These are phyloP conservation scores for Drosophila bifasciata DNA, from an alignment of 1,140 invertebrate species.

Conservation along the genomic window DNA sequence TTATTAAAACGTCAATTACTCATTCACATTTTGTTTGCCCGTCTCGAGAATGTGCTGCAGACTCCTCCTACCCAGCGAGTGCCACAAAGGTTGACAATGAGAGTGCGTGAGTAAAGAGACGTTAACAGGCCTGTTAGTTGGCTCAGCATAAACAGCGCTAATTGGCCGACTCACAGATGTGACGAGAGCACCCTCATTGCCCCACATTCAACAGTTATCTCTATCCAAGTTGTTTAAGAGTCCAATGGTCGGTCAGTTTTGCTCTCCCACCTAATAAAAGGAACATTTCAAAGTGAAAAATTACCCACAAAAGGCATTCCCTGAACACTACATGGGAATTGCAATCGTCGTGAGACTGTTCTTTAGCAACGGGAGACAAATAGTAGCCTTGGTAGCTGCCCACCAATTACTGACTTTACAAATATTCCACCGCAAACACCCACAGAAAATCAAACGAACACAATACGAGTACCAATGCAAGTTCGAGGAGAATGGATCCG, in stretches of 20 bases:
- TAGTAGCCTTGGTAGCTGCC: constrained; percentile 35
- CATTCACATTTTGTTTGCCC: constrained; percentile 56
- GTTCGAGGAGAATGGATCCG: background rate
- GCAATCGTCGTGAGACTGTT: constrained; percentile 11
- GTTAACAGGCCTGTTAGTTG: constrained; percentile 55
- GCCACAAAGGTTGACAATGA: constrained; percentile 44
- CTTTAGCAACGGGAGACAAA: constrained; percentile 15
- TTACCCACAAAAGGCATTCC: constrained; percentile 40
- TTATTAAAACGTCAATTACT: constrained; percentile 75
- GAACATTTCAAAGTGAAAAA: constrained; percentile 14
- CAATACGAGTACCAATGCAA: constrained; percentile 11
- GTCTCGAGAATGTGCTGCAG: constrained; percentile 27
- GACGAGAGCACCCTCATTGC: too few relatives aligned
- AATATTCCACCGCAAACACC: too few relatives aligned
- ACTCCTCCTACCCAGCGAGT: background rate
- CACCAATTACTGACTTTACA: too few relatives aligned
- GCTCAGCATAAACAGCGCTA: constrained; percentile 54
- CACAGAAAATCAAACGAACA: constrained; percentile 49
- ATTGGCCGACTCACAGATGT: constrained; percentile 42
- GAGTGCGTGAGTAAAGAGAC: constrained; percentile 27
- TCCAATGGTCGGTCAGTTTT: constrained; percentile 1
- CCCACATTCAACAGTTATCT: too few relatives aligned
- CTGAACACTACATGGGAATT: constrained; percentile 33
- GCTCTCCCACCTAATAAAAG: background rate
- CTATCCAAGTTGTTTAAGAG: constrained; percentile 23